A percentile compares a stretch with the other conserved stretches of the same genome.
Conservation (phyloP, 2,113 vertebrate genomes). For the Girardinichthys multiradiatus region DNA sequence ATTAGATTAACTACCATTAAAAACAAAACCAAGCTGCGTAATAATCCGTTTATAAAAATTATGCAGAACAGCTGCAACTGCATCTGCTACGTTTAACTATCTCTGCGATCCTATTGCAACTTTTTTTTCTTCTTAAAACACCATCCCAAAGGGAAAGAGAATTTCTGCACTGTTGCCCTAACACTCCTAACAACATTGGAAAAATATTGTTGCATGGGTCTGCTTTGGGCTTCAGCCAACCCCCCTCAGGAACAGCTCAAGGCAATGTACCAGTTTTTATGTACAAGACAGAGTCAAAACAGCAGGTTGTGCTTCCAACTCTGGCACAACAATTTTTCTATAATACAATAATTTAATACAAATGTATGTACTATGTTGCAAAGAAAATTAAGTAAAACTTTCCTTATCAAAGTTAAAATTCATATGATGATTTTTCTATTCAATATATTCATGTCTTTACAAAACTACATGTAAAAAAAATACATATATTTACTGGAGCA, state of each 20-base stretch:
- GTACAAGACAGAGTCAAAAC: slow-evolving; percentile 15
- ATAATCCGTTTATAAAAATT: neutral
- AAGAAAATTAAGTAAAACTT: neutral
- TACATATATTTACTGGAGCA: too few relatives aligned
- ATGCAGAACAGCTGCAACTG: neutral
- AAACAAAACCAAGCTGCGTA: neutral
- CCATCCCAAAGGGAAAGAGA: slow-evolving; percentile 28
- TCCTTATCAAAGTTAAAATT: neutral
- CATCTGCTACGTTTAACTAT: neutral
- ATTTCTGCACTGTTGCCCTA: slow-evolving; percentile 42
- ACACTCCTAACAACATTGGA: slow-evolving; percentile 25
- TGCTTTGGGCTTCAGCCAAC: slow-evolving; percentile 24
- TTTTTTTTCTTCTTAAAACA: slow-evolving; percentile 10
- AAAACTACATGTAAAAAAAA: too few relatives aligned
- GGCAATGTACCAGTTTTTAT: slow-evolving; percentile 39
- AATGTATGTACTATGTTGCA: neutral
- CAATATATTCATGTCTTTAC: too few relatives aligned
- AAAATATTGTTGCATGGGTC: slow-evolving; percentile 16
- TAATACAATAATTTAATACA: too few relatives aligned
- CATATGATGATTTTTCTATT: neutral
- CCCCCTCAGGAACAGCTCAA: slow-evolving; percentile 43
- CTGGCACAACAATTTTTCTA: neutral
- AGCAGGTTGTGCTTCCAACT: slow-evolving; percentile 16
- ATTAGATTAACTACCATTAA: neutral
- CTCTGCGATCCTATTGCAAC: neutral